phyloP scores from a whole-genome alignment of 2,888 invertebrate species.

The Margaritifera margaritifera region DNA sequence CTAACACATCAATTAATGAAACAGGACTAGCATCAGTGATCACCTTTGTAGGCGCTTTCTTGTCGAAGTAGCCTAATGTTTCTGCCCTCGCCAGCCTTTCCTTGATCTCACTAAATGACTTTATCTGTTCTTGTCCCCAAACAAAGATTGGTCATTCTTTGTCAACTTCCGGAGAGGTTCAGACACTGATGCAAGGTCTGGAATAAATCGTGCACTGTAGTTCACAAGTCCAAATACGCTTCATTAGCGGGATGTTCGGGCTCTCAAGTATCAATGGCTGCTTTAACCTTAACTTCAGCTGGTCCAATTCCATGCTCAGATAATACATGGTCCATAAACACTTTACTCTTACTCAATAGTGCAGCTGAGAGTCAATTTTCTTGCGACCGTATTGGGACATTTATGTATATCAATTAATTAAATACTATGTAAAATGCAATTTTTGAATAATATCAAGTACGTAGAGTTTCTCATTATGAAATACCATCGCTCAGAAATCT shows the following conservation, averaged over 20 bases:
- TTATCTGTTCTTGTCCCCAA: conserved; percentile 24
- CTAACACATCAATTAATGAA: conserved; percentile 22
- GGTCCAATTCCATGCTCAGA: conserved; percentile 25
- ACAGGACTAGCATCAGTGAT: conserved; percentile 26
- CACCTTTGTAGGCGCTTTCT: conserved; percentile 7
- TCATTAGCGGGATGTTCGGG: conserved; percentile 22
- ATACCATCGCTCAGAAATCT: too few species aligned
- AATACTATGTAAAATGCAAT: too few species aligned
- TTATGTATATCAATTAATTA: too few species aligned
- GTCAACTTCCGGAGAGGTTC: conserved; percentile 21
- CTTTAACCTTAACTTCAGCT: conserved; percentile 19
- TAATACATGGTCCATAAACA: conserved; percentile 29
- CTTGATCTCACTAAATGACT: conserved; percentile 18
- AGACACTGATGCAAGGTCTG: conserved; percentile 29
- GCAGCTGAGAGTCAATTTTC: too few species aligned
- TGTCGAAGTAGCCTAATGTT: too few species aligned
- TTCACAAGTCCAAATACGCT: conserved; percentile 37
- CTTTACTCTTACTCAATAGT: too few species aligned
- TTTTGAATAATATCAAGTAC: too few species aligned
- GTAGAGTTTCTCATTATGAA: too few species aligned
- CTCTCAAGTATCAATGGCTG: conserved; percentile 14
- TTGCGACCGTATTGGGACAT: too few species aligned
- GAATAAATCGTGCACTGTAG: conserved; percentile 22
- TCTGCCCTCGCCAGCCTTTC: conserved; percentile 7
- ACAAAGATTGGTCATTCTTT: conserved; percentile 10